Conservation (phyloP, 2,113 vertebrate genomes). For the Cavia aperea region DNA sequence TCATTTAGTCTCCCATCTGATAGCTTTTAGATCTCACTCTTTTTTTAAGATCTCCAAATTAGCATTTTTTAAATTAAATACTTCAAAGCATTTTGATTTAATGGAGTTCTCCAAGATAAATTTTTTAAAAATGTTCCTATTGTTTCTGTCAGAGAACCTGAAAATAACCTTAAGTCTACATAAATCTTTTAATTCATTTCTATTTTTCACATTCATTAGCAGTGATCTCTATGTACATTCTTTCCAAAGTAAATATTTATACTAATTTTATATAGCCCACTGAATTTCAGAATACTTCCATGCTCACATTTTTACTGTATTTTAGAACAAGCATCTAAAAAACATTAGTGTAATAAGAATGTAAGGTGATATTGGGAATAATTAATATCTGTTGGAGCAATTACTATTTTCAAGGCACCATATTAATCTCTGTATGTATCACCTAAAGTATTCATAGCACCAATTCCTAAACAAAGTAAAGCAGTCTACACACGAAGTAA, state of each 20-base stretch:
- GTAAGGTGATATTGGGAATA: not conserved
- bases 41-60: conserved; percentile 54
- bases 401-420: not conserved
- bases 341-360: not conserved
- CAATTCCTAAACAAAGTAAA: not conserved
- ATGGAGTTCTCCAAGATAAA: conserved; percentile 19
- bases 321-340: not conserved
- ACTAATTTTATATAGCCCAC: not conserved
- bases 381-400: not conserved
- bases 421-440: not conserved
- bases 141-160: conserved; percentile 53
- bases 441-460: not conserved
- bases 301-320: not conserved
- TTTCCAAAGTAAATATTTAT: conserved; percentile 35
- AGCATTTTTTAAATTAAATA: conserved; percentile 57
- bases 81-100: conserved; percentile 56
- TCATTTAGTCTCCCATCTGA: conserved; percentile 61
- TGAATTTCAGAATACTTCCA: not conserved
- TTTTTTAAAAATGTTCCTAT: conserved; percentile 26
- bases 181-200: conserved; percentile 23
- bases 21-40: conserved; percentile 40
- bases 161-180: conserved; percentile 43
- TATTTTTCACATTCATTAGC: conserved; percentile 32
- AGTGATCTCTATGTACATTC: conserved; percentile 12
- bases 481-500: not conserved